Conservation (phyloP, 1,140 invertebrate species). For the Halictus rubicundus region DNA sequence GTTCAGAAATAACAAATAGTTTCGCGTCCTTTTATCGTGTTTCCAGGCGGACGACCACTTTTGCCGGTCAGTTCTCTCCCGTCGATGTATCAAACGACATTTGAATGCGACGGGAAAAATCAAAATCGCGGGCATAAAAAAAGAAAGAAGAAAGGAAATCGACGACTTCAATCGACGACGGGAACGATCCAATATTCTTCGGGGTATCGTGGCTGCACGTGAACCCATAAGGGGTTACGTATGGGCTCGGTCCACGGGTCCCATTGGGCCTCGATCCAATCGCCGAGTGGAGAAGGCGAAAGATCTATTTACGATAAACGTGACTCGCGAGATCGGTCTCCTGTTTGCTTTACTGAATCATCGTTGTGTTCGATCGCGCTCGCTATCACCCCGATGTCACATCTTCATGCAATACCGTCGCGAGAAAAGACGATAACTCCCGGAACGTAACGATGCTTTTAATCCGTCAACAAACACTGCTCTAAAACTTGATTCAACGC, state of each 20-base stretch:
- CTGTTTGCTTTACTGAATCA: not conserved
- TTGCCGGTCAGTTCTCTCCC: not conserved
- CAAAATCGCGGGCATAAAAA: conserved; percentile 26
- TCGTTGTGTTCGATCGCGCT: not conserved
- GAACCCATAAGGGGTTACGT: not conserved
- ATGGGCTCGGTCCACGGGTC: not conserved
- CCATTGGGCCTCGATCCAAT: conserved; percentile 18
- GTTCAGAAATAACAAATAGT: too few species aligned
- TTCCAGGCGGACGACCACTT: too few species aligned
- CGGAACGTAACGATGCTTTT: too few species aligned
- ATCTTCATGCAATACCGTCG: not conserved
- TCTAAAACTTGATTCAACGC: too few species aligned
- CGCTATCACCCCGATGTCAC: not conserved
- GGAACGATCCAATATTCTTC: conserved; percentile 40
- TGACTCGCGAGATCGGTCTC: not conserved
- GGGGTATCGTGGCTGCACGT: not conserved
- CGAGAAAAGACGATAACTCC: too few species aligned
- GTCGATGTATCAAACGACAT: not conserved
- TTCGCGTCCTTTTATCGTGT: too few species aligned
- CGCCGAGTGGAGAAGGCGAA: not conserved
- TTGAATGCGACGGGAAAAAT: not conserved
- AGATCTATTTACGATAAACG: conserved; percentile 16
- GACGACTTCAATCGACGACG: too few species aligned
- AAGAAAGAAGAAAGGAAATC: too few species aligned
- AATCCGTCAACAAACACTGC: too few species aligned